Base-by-base conservation (phyloP, 1,140 invertebrate genomes). In the Bombus cullumanus region DNA sequence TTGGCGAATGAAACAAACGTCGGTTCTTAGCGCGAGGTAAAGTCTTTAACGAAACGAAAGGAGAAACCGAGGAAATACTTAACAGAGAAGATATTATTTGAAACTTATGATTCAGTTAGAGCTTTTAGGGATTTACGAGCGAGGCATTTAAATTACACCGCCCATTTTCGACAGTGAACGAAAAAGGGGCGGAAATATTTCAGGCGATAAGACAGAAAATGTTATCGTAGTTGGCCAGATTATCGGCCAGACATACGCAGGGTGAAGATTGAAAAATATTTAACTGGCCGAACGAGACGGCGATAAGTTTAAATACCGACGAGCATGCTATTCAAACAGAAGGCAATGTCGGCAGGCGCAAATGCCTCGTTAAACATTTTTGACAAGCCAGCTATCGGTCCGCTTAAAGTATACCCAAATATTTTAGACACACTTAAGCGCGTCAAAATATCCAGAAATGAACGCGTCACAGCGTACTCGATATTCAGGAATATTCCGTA, bases 351-450 rank as follows among this genome's bases (percentile, higher is more conserved):
- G 43, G 13, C 25, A 31, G 80, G 15, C 73, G 73, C 13, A 76
- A 77, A 69, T 83, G 72, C 81, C 41, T 83, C 37, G 81, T 77
- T 69, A 77, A 83, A 83, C 74, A 83, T 57, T 83, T 77, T 69
- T 43, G 43, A 83, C 73, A 8, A 62, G 41, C 15, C 15, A 12
- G 72, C 57, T 83, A 68, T 83, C 73, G 73, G 73, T 18, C 43
- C 59, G 34, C 64, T 68, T 76, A 69, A 62, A 69, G 43, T 8
- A 13, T 76, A 69, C 22, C 74, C 74, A 83, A 77, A 83, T 69
- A 83, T 69, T 83, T 83, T 37, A 68, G 39, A 43, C 81, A 66
- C 59, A 76, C 62, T 76, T 37, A 28, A 39, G 6, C 41, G 13
- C 22, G 69, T 13, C n/a, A 66, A 39, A 75, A 47, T 73, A 81